Evolutionary conservation across 2,113 vertebrate species (phyloP), one percentile per base, ranked within the genome.

Genomic region (Microcebus tavaratra): DNA sequence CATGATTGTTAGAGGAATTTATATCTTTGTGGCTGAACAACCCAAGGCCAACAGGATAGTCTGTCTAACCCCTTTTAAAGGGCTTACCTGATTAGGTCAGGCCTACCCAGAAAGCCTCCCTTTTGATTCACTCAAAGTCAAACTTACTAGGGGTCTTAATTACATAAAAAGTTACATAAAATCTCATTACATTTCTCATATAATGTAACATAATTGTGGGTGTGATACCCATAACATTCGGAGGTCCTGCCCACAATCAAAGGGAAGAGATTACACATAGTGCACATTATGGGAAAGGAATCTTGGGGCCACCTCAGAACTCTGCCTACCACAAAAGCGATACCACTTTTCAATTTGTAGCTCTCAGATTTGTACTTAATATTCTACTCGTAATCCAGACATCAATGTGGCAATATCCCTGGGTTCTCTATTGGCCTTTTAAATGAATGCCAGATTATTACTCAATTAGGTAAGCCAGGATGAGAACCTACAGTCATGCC

Each of bases 111-210:
- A 90, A 45, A 67, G 83, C 85, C 17, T 90, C 27, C 75, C 34
- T 79, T 95, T 70, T 88, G 57, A 65, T 84, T 59, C 76, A 93
- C 36, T 76, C 76, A 63, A 79, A 91, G 14, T 79, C 84, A 90
- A 70, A 48, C 29, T 80, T 78, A 84, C 63, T 63, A 84, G n/a
- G 36, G 4, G 23, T 20, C 8, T 50, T 79, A 39, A 61, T 93
- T 59, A 50, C 15, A 67, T 6, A 55, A 55, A 55, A 55, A 6
- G 53, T 55, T 55, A 55, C 53, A 18, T 18, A 55, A 55, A 55
- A 55, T 86, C 2, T 23, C 29, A 89, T 96, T 34, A 9, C 13
- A 34, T 95, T 75, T 91, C 13, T 34, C 15, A 53, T 67, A 55
- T 39, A 4, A 57, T 48, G 3, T 23, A 59, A 36, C 12, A 45